Conservation (phyloP, 2,888 invertebrate genomes). For the Chromoteleia sp. region DNA sequence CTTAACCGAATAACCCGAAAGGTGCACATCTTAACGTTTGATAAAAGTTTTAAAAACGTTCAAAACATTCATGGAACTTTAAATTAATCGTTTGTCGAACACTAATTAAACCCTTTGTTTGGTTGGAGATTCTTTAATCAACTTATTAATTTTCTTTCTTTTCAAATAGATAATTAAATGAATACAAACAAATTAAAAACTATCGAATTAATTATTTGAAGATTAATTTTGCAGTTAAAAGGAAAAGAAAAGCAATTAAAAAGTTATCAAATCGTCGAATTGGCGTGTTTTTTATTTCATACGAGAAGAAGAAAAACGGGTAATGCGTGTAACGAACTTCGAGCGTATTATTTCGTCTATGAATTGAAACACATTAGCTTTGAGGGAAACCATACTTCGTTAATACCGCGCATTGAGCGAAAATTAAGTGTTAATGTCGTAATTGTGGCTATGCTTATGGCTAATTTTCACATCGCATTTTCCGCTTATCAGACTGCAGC, state of each 20-base stretch:
- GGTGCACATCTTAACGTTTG: too few species aligned
- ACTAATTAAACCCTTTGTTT: too few species aligned
- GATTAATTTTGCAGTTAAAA: too few species aligned
- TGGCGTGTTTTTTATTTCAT: conserved; percentile 7
- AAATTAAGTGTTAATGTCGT: conserved; percentile 42
- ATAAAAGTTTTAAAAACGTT: too few species aligned
- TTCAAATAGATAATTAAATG: too few species aligned
- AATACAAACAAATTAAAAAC: too few species aligned
- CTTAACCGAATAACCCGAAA: too few species aligned
- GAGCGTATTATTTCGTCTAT: conserved; percentile 1
- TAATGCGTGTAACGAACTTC: conserved; percentile 34
- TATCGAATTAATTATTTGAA: too few species aligned
- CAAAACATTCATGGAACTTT: too few species aligned
- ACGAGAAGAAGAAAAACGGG: conserved; percentile 16
- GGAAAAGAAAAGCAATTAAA: conserved; percentile 9
- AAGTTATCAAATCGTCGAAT: not conserved
- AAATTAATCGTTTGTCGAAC: too few species aligned
- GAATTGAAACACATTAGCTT: conserved; percentile 41
- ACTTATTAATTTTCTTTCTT: too few species aligned
- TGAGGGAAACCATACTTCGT: conserved; percentile 37
- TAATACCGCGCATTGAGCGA: conserved; percentile 20
- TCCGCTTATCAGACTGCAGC: not conserved
- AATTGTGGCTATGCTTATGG: conserved; percentile 31
- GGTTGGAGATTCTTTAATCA: too few species aligned
- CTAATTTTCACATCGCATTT: conserved; percentile 37